Evolutionary conservation across 1,140 invertebrate species (phyloP), one percentile per base, ranked within the genome.

Genomic region (Drosophila sucinea): DNA sequence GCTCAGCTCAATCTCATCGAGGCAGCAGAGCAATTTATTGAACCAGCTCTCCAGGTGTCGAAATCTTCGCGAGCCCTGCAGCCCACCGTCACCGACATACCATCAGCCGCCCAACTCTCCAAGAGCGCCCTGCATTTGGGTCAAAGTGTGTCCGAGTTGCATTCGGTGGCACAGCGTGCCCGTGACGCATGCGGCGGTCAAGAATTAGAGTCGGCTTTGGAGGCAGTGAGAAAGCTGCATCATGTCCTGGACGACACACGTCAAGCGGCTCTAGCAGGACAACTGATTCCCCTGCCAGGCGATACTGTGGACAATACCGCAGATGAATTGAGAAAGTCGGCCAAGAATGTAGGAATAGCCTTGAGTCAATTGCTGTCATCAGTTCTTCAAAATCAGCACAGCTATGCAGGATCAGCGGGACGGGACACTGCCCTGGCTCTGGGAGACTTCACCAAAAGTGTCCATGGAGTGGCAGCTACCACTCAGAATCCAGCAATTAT

Each of bases 181-280:
- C 95, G 97, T 76, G 96, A 98, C 87, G 96, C 96, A 1, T 98
- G 97, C 91, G 96, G 96, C 72, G 96, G 96, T n/a, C 93, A 97
- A 69, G 98, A 98, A 86, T 91, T 97, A 54, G 96, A 97, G 76
- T 96, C 96, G 0, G 97, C 97, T 0, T 93, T 97, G 23, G 96
- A 98, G 73, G 93, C 97, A 23, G 96, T 99, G 32, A 93, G 94
- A 3, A 95, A 95, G 55, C 93, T 99, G 30, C 95, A 97, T 86
- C 94, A 94, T 44, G 97, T 99, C 84, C 92, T 99, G 0, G 93
- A 95, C 8, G 97, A 97, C 77, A 96, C 98, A 67, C 95, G 96
- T 67, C 94, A 94, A 70, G 96, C 96, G 0, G 96, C 96, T 0
- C 92, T 95, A 4, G 93, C 94, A 0, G 95, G 95, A 2, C 94